These are phyloP conservation scores for Marmota flaviventris DNA, from an alignment of 2,113 vertebrate genomes.

Conservation along the genomic window DNA sequence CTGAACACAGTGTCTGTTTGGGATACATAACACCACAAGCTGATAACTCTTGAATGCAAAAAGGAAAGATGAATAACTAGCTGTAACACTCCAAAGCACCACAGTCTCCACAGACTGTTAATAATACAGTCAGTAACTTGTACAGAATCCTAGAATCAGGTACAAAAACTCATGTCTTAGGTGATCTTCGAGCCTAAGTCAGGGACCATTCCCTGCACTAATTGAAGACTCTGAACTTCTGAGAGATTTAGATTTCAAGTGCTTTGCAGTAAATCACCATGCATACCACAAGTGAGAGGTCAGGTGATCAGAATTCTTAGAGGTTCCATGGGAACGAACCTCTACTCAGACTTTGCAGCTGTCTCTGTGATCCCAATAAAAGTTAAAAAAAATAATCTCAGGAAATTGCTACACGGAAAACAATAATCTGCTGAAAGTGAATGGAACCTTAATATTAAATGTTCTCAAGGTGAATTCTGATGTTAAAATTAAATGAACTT, in stretches of 20 bases:
- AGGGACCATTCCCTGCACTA: neutral
- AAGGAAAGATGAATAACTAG: neutral
- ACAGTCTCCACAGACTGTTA: neutral
- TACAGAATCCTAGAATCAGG: neutral
- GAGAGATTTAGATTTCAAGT: conserved; percentile 2
- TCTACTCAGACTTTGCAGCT: neutral
- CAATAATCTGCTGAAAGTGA: neutral
- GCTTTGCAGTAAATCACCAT: neutral
- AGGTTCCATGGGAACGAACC: neutral
- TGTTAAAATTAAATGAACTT: conserved; percentile 20
- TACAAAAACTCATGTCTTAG: neutral
- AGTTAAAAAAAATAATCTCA: neutral
- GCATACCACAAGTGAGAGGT: neutral
- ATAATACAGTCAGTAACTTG: neutral
- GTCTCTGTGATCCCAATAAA: neutral
- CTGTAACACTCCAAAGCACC: neutral
- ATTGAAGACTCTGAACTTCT: neutral
- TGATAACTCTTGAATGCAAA: neutral
- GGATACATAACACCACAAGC: neutral
- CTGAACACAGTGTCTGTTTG: conserved; percentile 22
- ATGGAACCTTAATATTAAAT: neutral
- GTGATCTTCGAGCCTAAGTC: neutral
- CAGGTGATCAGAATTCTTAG: neutral
- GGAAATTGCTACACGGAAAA: neutral
- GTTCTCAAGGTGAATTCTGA: neutral